A percentile compares a stretch with the other conserved stretches of the same genome.
Evolutionary conservation across 2,113 vertebrate species (phyloP).

Genomic region (Apteryx owenii): DNA sequence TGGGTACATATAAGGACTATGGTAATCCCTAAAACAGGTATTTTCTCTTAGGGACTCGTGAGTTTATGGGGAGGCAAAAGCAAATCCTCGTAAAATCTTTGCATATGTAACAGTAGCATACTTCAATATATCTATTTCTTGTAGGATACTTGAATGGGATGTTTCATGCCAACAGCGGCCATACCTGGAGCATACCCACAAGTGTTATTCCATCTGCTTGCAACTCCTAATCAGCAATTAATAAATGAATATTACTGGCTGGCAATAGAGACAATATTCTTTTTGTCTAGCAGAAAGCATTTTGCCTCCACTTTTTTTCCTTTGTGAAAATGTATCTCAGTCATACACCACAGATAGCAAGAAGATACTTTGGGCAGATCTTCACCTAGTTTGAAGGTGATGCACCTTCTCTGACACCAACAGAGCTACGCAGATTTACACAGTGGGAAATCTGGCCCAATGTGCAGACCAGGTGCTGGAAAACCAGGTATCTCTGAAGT

Average conservation of each 20-base stretch:
- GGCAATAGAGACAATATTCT: neutral
- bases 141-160: neutral
- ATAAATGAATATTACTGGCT: neutral
- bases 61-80: neutral
- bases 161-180: neutral
- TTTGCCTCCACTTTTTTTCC: neutral
- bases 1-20: neutral
- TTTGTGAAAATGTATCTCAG: neutral
- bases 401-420: neutral
- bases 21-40: neutral
- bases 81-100: neutral
- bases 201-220: neutral
- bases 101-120: no score
- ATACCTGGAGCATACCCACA: neutral
- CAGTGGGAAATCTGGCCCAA: neutral
- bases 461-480: neutral
- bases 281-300: neutral
- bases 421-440: neutral
- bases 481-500: neutral
- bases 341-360: rapidly evolving
- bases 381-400: neutral
- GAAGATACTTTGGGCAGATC: neutral
- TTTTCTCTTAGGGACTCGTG: neutral
- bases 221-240: neutral
- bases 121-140: neutral